Conservation (phyloP, 2,113 vertebrate species). For the Mus musculus region DNA sequence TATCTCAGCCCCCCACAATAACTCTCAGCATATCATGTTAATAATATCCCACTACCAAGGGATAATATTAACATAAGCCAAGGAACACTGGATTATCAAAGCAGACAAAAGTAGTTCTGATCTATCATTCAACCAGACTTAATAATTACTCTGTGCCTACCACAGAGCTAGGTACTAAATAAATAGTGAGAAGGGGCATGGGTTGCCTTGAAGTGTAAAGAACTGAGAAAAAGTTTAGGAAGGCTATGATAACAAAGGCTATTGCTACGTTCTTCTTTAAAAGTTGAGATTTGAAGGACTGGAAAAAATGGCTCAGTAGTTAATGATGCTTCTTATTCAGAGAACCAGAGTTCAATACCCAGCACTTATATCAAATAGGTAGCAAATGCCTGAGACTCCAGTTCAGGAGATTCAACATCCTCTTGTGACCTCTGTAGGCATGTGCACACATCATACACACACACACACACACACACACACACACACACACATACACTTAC, state of each 20-base stretch:
- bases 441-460: not conserved
- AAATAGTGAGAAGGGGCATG: not conserved
- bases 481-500: not conserved
- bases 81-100: not conserved
- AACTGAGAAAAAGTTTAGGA: not conserved
- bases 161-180: not conserved
- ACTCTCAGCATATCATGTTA: not conserved
- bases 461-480: not conserved
- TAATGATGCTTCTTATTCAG: not conserved
- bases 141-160: not conserved
- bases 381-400: not conserved
- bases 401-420: no score
- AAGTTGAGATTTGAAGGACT: not conserved
- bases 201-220: slow-evolving; percentile 4
- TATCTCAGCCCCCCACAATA: not conserved
- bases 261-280: not conserved
- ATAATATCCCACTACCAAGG: not conserved
- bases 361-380: not conserved
- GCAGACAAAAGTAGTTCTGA: not conserved
- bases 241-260: not conserved
- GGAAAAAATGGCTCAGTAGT: not conserved
- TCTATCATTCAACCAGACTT: not conserved
- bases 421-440: not conserved
- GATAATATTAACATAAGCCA: not conserved
- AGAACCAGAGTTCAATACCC: no score